phyloP scores from a whole-genome alignment of 1,140 invertebrate genomes.

The Micrasema minimum region DNA sequence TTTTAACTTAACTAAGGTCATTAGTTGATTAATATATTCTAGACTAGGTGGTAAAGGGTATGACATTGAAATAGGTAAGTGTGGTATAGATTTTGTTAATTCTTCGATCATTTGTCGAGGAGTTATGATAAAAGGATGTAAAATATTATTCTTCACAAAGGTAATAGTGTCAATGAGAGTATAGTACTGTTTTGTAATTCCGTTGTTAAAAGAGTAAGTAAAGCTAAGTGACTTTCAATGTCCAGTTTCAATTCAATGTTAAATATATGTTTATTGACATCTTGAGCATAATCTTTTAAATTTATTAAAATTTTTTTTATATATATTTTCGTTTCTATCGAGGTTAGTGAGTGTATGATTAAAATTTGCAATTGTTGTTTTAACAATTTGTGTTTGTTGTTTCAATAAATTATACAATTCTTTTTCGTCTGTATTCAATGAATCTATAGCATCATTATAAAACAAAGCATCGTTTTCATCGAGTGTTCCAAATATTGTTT shows the following conservation, averaged over 20 bases:
- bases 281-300: constrained; percentile 1
- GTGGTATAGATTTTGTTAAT: constrained; percentile 1
- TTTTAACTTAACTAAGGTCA: background rate
- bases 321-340: background rate
- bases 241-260: background rate
- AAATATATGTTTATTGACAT: background rate
- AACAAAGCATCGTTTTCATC: no score
- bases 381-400: no score
- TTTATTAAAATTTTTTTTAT: constrained; percentile 2
- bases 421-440: no score
- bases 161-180: background rate
- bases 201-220: background rate
- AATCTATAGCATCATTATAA: no score
- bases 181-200: constrained; percentile 1
- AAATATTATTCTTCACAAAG: background rate
- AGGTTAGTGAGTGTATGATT: no score
- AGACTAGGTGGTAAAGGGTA: background rate
- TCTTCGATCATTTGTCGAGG: background rate
- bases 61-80: constrained; percentile 2
- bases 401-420: no score
- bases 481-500: no score
- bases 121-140: constrained; percentile 4
- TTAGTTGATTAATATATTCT: constrained; percentile 1
- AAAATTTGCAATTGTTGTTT: no score
- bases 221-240: constrained; percentile 2